phyloP scores from a whole-genome alignment of 1,140 invertebrate species.

The Drosophila melanica region DNA sequence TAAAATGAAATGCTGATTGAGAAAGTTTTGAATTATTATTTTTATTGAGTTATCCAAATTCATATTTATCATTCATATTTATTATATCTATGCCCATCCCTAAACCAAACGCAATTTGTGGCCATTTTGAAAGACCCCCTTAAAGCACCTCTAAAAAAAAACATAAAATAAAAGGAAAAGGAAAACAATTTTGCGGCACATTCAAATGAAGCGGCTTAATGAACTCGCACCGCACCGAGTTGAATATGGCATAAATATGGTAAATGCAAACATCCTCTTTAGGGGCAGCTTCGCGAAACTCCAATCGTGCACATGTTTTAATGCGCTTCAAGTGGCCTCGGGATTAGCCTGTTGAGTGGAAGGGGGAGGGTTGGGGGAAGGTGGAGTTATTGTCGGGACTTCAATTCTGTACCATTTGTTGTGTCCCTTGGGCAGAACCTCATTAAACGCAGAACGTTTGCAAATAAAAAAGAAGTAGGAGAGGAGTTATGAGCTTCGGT shows the following conservation, averaged over 20 bases:
- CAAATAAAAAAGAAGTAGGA: constrained; percentile 24
- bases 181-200: constrained; percentile 29
- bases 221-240: constrained; percentile 47
- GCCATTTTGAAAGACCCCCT: no score
- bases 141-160: no score
- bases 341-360: constrained; percentile 8
- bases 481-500: constrained; percentile 59
- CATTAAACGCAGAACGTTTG: constrained; percentile 56
- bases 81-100: no score
- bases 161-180: no score
- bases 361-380: no score
- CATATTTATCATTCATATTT: no score
- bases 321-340: constrained; percentile 42
- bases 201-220: constrained; percentile 52
- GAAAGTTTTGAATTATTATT: no score
- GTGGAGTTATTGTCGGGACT: neutral
- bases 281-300: constrained; percentile 18
- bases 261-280: constrained; percentile 72
- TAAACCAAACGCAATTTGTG: no score
- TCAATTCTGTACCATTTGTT: constrained; percentile 8
- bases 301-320: constrained; percentile 37
- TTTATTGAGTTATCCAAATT: no score
- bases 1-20: no score
- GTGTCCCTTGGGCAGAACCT: constrained; percentile 51
- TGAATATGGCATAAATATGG: constrained; percentile 31